These are phyloP conservation scores for Drosophila aff. DNA, from an alignment of 1,140 invertebrate genomes.

Conservation along the genomic window DNA sequence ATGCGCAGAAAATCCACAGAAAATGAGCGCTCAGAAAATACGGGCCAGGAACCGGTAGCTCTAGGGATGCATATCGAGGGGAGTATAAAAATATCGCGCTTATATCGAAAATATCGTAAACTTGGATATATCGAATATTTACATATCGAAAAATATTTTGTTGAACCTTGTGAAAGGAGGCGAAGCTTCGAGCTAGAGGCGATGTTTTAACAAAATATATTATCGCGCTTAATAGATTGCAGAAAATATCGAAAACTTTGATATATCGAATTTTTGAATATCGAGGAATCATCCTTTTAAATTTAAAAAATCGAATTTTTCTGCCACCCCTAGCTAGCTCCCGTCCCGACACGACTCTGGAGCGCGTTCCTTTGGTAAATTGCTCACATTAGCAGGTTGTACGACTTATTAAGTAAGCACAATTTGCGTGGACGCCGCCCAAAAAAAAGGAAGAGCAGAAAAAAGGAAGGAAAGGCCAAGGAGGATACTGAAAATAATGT, in stretches of 20 bases:
- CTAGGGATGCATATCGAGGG: conserved; percentile 3
- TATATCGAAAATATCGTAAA: neutral
- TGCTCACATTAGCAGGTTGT: conserved; percentile 85
- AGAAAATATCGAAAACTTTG: neutral
- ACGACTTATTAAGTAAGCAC: conserved; percentile 85
- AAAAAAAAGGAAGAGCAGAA: conserved; percentile 21
- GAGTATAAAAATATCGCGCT: neutral
- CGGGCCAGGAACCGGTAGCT: conserved; percentile 19
- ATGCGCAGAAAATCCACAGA: conserved; percentile 63
- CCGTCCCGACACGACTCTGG: conserved; percentile 14
- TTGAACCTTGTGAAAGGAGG: no score
- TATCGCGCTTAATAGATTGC: neutral
- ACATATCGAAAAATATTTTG: neutral
- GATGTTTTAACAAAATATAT: neutral
- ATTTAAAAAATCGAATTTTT: neutral
- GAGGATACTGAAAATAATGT: conserved; percentile 72
- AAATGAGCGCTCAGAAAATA: neutral
- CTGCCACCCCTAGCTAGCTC: conserved; percentile 23
- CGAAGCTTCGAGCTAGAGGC: no score
- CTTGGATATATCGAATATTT: neutral
- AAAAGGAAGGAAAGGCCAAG: conserved; percentile 6
- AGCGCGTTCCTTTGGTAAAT: conserved; percentile 83
- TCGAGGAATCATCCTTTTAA: no score
- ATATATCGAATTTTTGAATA: neutral
- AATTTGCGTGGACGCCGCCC: conserved; percentile 84